Evolutionary conservation across 2,113 vertebrate genomes (phyloP).

Genomic region (Xiphophorus couchianus): DNA sequence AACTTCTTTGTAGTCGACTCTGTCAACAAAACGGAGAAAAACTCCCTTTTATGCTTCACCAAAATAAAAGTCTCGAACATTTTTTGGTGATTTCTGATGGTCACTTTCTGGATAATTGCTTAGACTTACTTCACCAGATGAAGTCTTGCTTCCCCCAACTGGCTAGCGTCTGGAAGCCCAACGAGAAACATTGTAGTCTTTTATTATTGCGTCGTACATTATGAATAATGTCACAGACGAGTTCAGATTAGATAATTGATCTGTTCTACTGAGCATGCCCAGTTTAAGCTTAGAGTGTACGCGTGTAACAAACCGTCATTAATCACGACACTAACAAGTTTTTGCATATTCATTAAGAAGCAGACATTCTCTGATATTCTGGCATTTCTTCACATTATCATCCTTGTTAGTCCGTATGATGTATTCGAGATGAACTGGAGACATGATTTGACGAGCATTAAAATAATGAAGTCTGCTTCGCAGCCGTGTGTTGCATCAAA

Average conservation of each 20-base stretch:
- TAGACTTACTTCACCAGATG: not conserved
- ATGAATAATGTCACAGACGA: constrained; percentile 1
- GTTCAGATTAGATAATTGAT: not conserved
- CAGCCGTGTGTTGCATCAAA: not conserved
- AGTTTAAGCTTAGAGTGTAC: constrained; percentile 3
- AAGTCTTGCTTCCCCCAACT: not conserved
- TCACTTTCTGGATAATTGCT: not conserved
- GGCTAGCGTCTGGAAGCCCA: not conserved
- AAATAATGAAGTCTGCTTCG: not conserved
- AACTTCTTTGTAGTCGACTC: no score
- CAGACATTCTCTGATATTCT: not conserved
- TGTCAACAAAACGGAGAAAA: no score
- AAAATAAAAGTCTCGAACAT: not conserved
- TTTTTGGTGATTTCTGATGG: not conserved
- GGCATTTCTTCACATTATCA: not conserved
- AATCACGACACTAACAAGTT: no score
- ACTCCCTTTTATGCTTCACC: no score
- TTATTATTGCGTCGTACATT: not conserved
- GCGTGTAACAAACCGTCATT: not conserved
- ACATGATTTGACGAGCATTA: not conserved
- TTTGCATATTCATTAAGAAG: constrained; percentile 5
- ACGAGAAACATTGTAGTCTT: not conserved
- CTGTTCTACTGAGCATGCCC: not conserved
- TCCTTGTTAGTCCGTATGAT: not conserved
- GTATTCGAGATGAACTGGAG: not conserved